Conservation (phyloP, 2,113 vertebrate genomes). For the Rhynchomys soricoides region DNA sequence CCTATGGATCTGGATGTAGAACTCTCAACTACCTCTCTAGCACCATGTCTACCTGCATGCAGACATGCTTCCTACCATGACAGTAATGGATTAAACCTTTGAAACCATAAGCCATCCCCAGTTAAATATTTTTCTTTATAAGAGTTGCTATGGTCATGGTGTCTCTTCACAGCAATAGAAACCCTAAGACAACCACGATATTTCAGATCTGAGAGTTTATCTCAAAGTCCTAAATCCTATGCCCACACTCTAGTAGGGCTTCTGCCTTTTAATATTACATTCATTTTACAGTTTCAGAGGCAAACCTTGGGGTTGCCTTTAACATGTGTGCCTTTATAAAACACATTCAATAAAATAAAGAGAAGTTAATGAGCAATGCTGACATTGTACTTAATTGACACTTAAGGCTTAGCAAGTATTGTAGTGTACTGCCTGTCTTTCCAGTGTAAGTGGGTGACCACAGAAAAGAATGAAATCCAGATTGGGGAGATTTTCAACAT, state of each 20-base stretch:
- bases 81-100: background rate
- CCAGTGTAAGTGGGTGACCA: background rate
- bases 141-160: background rate
- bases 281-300: conserved; percentile 26
- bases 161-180: background rate
- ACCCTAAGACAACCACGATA: background rate
- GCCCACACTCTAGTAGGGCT: background rate
- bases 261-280: conserved; percentile 20
- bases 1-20: background rate
- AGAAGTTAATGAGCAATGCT: background rate
- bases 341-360: background rate
- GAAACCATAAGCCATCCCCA: background rate
- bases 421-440: background rate
- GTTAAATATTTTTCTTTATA: background rate
- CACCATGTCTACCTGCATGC: background rate
- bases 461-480: conserved; percentile 1
- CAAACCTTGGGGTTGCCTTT: background rate
- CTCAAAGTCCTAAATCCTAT: conserved; percentile 27
- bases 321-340: conserved; percentile 47
- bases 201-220: conserved; percentile 41
- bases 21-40: background rate
- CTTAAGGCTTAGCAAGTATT: conserved; percentile 50
- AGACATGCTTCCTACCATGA: background rate
- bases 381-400: background rate
- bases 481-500: background rate